phyloP scores from a whole-genome alignment of 2,797 vertebrate species.

The Sebastes hubbsi region DNA sequence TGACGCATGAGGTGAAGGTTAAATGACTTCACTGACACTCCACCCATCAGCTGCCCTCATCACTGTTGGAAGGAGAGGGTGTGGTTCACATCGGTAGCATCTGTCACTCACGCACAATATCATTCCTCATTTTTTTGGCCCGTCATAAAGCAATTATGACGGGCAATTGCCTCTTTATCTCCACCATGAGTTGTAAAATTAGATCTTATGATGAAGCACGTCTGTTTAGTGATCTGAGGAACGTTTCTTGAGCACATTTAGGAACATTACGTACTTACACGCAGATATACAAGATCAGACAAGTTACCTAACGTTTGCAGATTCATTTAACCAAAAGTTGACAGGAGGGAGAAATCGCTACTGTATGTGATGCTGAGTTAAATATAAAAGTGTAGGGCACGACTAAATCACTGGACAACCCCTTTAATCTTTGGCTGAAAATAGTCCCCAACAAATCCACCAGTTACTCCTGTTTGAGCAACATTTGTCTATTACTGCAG shows the following conservation, averaged over 20 bases:
- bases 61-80: conserved; percentile 6
- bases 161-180: not conserved
- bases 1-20: not conserved
- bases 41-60: conserved; percentile 22
- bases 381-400: not conserved
- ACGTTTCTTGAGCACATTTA: not conserved
- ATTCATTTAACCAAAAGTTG: not conserved
- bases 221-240: not conserved
- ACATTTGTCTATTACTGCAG: too few species aligned
- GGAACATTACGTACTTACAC: not conserved
- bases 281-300: not conserved
- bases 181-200: not conserved
- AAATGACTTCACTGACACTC: conserved; percentile 20
- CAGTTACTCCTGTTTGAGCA: too few species aligned
- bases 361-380: not conserved
- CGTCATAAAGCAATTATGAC: not conserved
- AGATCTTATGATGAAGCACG: not conserved
- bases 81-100: conserved; percentile 7
- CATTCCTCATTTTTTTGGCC: not conserved
- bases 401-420: too few species aligned
- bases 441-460: too few species aligned
- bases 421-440: too few species aligned
- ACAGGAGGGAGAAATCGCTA: not conserved
- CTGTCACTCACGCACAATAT: conserved; percentile 2
- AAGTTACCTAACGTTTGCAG: not conserved